Evolutionary conservation across 53 echinoderm and acorn worm genomes (phyloP), one percentile per base, ranked within the genome.

Genomic region (Echinometra lucunter): DNA sequence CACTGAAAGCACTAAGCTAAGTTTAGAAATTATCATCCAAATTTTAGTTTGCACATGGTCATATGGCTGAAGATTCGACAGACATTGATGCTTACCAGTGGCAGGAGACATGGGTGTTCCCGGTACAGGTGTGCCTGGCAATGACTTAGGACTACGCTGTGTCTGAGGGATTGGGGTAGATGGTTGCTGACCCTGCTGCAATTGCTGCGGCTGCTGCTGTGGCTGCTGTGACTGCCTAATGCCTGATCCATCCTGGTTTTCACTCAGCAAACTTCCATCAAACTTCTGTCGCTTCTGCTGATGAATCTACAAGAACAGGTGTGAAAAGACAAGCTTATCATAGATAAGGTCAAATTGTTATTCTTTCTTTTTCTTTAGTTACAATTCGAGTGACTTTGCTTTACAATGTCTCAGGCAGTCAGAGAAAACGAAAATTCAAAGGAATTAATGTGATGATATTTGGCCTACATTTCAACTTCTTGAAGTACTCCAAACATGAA

Each of bases 51-150:
- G 53, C 53, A 49, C 4, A 49, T 6, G 9, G 4, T 53, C 53
- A 53, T 53, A 53, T 53, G 8, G 53, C 8, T 53, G 4, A 11
- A 11, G 53, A 53, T 53, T 53, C 53, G 23, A 63, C 6, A 5
- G 6, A 25, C 4, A 10, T 32, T 34, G 69, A 78, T 78, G n/a
- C 78, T 78, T 78, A 78, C 78, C 78, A 78, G 38, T 45, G n/a
- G 83, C 85, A 25, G 85, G 94, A 60, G 94, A 94, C 94, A 94
- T 83, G 27, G 94, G 94, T 44, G 92, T 92, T 92, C 92, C 92
- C 37, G 72, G 92, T 53, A 91, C 7, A 45, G 69, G 88, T 66
- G 91, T 90, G 11, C 93, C 93, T 47, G 93, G 94, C 94, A 94
- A 3, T 16, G 83, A 60, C 66, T 58, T 82, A 1, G 94, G 82